These are phyloP conservation scores for Platichthys stellatus DNA, from an alignment of 2,113 vertebrate species.

Conservation along the genomic window DNA sequence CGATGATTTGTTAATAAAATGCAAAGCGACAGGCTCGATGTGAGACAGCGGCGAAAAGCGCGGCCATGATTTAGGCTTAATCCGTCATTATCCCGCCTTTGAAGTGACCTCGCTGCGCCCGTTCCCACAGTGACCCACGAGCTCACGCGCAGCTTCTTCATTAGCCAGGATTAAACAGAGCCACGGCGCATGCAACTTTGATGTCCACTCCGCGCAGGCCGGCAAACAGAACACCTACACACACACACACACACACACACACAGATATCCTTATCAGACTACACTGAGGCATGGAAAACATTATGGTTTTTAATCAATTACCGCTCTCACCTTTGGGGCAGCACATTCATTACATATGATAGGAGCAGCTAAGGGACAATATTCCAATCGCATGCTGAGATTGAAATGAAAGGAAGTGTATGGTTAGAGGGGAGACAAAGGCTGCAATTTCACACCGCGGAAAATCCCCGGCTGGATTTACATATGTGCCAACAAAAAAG, in stretches of 20 bases:
- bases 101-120: slow-evolving; percentile 78
- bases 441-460: slow-evolving; percentile 65
- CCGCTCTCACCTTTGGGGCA: slow-evolving; percentile 77
- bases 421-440: slow-evolving; percentile 72
- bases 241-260: slow-evolving; percentile 17
- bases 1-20: slow-evolving; percentile 78
- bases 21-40: slow-evolving; percentile 64
- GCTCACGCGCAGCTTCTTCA: slow-evolving; percentile 77
- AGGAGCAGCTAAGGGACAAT: slow-evolving; percentile 79
- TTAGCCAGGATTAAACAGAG: slow-evolving; percentile 77
- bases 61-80: slow-evolving; percentile 76
- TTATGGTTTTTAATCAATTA: slow-evolving; percentile 84
- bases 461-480: slow-evolving; percentile 67
- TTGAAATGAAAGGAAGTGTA: slow-evolving; percentile 78
- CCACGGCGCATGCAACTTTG: slow-evolving; percentile 64
- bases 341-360: slow-evolving; percentile 79
- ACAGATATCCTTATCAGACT: slow-evolving; percentile 58
- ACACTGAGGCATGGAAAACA: slow-evolving; percentile 70
- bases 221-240: neutral
- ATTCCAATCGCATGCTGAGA: slow-evolving; percentile 76
- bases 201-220: slow-evolving; percentile 61
- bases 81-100: slow-evolving; percentile 81
- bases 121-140: slow-evolving; percentile 73
- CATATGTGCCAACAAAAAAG: slow-evolving; percentile 65
- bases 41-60: slow-evolving; percentile 64